A percentile compares a stretch with the other conserved stretches of the same genome.
Evolutionary conservation across 2,888 invertebrate genomes (phyloP).

Genomic region (Pandemis heparana): DNA sequence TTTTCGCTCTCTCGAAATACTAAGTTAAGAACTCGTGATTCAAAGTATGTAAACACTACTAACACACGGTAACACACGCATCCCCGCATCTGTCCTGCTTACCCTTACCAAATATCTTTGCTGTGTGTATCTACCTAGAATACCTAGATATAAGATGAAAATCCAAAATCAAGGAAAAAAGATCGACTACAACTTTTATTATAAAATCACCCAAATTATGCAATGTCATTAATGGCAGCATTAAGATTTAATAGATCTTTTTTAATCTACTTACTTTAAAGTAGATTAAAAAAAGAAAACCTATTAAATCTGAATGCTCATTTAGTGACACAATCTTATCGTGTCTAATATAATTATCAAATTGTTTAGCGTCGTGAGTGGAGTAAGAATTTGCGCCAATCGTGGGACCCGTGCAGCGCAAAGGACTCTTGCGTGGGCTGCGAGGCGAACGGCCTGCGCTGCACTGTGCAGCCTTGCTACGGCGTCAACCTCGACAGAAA

Average conservation of each 20-base stretch:
- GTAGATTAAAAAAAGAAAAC: neutral
- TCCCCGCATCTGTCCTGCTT: no score
- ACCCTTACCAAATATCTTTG: no score
- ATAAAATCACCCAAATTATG: neutral
- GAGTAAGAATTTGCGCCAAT: slow-evolving; percentile 75
- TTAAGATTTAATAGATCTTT: no score
- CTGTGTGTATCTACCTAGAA: no score
- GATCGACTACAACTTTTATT: no score
- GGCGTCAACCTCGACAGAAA: slow-evolving; percentile 80
- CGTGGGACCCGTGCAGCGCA: slow-evolving; percentile 70
- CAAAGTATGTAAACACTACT: no score
- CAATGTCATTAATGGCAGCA: neutral
- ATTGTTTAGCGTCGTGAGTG: slow-evolving; percentile 69
- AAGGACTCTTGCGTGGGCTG: slow-evolving; percentile 65
- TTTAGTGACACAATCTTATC: slow-evolving; percentile 4
- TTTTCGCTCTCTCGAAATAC: no score
- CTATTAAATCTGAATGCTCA: slow-evolving; percentile 8
- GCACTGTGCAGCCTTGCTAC: slow-evolving; percentile 72
- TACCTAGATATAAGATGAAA: no score
- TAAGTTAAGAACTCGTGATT: no score
- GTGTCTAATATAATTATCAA: slow-evolving; percentile 7
- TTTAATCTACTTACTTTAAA: no score
- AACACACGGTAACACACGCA: no score
- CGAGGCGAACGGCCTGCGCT: slow-evolving; percentile 65
- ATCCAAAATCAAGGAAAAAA: no score